Evolutionary conservation across 2,888 invertebrate genomes (phyloP).

Genomic region (Platypus cylindrus): DNA sequence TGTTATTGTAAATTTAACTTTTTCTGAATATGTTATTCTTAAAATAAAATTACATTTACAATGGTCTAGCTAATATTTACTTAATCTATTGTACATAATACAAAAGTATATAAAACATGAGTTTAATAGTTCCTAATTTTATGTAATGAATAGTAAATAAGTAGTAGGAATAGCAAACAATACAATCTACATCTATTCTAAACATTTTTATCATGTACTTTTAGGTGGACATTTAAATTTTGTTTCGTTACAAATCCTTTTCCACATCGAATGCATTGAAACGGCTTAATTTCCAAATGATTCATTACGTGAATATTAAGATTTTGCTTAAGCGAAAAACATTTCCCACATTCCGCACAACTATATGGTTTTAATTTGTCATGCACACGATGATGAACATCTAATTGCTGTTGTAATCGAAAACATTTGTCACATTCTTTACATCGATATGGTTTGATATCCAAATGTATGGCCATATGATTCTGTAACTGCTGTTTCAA

Average conservation of each 20-base stretch:
- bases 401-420: constrained; percentile 20
- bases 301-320: constrained; percentile 14
- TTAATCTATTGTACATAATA: no score
- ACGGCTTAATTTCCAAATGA: constrained; percentile 11
- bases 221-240: constrained; percentile 13
- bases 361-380: constrained; percentile 15
- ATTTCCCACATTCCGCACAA: constrained; percentile 14
- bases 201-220: constrained; percentile 8
- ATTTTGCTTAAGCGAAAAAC: constrained; percentile 15
- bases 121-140: no score
- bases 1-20: no score
- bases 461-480: constrained; percentile 17
- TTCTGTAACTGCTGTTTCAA: constrained; percentile 22
- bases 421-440: constrained; percentile 18
- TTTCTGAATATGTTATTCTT: no score
- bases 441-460: constrained; percentile 19
- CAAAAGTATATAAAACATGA: no score
- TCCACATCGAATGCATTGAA: constrained; percentile 11
- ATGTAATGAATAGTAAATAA: neutral
- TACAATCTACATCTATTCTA: neutral
- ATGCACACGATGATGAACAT: constrained; percentile 20
- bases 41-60: no score
- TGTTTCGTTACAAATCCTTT: constrained; percentile 14
- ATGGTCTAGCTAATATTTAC: no score
- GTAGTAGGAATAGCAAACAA: neutral